A percentile compares a stretch with the other conserved stretches of the same genome.
Conservation (phyloP, 1,140 invertebrate species). For the Habropoda laboriosa region DNA sequence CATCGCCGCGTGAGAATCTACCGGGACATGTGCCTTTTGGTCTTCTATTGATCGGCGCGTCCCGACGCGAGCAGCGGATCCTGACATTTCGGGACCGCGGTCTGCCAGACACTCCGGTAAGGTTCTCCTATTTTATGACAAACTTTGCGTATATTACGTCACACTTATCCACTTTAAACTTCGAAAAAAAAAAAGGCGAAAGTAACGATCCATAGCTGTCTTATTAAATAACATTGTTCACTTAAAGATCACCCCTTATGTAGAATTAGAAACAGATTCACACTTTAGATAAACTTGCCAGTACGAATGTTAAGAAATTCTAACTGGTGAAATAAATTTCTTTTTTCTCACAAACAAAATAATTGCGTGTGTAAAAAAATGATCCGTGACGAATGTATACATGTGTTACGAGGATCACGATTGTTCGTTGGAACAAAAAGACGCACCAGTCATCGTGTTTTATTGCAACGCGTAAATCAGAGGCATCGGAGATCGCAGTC, state of each 20-base stretch:
- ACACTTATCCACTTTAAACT: neutral
- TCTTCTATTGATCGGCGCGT: slow-evolving; percentile 72
- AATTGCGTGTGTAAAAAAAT: neutral
- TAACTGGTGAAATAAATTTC: neutral
- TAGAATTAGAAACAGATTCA: too few relatives aligned
- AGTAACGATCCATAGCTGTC: too few relatives aligned
- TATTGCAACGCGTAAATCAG: slow-evolving; percentile 31
- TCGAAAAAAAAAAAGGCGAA: too few relatives aligned
- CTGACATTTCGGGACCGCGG: slow-evolving; percentile 61
- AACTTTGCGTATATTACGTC: neutral
- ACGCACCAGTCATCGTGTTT: neutral
- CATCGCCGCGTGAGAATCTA: slow-evolving; percentile 49
- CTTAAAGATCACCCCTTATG: too few relatives aligned
- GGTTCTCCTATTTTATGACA: slow-evolving; percentile 7
- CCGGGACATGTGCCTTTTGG: slow-evolving; percentile 70
- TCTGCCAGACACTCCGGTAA: slow-evolving; percentile 52
- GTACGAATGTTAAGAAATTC: too few relatives aligned
- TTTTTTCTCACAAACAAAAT: neutral
- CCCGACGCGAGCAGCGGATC: slow-evolving; percentile 65
- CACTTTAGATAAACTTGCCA: too few relatives aligned
- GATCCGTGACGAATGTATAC: neutral
- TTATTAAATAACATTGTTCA: too few relatives aligned
- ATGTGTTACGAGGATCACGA: neutral
- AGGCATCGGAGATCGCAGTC: neutral
- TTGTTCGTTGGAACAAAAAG: neutral